Base-by-base conservation (phyloP, 2,113 vertebrate species). In the Trogon surrucura region DNA sequence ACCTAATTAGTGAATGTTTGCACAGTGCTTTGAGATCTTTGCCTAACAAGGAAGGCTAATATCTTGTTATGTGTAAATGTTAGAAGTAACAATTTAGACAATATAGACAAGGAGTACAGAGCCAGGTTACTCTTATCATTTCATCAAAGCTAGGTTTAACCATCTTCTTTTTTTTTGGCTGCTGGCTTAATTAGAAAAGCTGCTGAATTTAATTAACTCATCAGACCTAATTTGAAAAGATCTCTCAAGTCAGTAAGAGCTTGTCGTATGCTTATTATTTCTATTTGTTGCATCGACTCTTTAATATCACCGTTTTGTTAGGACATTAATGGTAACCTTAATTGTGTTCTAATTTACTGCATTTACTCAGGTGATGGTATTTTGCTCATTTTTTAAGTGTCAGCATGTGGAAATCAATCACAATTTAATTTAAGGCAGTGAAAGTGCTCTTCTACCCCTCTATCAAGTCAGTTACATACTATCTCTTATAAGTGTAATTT, bases 171-270 rank as follows among this genome's bases (percentile, higher is more conserved):
- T 75, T 85, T 89, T 92, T 78, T 88, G 34, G 23, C 60, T 90
- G 69, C 83, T 95, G 77, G n/a, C 78, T 88, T 95, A 94, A 95
- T 97, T 92, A 92, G 80, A 89, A 95, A 83, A 94, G 65, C 27
- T 82, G 61, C 51, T 91, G 79, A 90, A 96, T 95, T 94, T 94
- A 97, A 97, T 97, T 96, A 96, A 94, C 72, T 97, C 67, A 93
- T 97, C 91, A 97, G 95, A 93, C 34, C 21, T 93, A 88, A 95
- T 93, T 93, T 94, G 58, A 56, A 95, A 95, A 93, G 65, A 86
- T 86, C 58, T 89, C 79, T 94, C 38, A 78, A 92, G 16, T 89
- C 72, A 86, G 41, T 88, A 74, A 92, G 81, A 89, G 36, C 66
- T 89, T 84, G 36, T 93, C 72, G 71, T 80, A 26, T 58, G 71